A percentile compares a stretch with the other conserved stretches of the same genome.
phyloP scores from a whole-genome alignment of 2,888 invertebrate genomes.

The Fissipunctia ypsillon region DNA sequence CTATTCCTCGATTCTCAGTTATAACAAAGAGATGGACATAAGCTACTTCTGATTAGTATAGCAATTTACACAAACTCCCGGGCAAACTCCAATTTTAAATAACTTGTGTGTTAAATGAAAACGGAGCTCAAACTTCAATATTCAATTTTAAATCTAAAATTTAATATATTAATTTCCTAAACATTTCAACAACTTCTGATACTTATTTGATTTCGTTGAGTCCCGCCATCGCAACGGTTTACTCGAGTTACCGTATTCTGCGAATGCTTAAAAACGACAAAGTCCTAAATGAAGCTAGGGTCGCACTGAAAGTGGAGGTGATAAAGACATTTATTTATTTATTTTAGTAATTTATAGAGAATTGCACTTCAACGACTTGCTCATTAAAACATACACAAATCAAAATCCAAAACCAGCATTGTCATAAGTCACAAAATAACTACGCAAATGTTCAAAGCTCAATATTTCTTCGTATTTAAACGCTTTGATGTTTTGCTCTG shows the following conservation, averaged over 20 bases:
- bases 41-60: not conserved
- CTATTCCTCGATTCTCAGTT: not conserved
- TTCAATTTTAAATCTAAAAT: constrained; percentile 32
- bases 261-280: constrained; percentile 39
- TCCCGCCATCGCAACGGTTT: constrained; percentile 22
- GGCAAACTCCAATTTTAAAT: not conserved
- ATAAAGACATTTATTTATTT: not conserved
- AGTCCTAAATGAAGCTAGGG: constrained; percentile 25
- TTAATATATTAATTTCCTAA: constrained; percentile 52
- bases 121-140: constrained; percentile 22
- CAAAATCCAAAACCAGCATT: constrained; percentile 1
- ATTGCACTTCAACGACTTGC: no score
- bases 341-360: no score
- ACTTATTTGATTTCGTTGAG: constrained; percentile 55
- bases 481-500: constrained; percentile 33
- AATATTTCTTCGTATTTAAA: constrained; percentile 37
- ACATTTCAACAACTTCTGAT: constrained; percentile 43
- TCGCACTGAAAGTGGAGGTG: not conserved
- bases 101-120: constrained; percentile 20
- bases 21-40: not conserved
- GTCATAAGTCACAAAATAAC: constrained; percentile 27
- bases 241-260: constrained; percentile 34
- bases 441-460: constrained; percentile 31
- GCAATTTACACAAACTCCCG: not conserved
- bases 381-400: not conserved